These are phyloP conservation scores for Hemicordylus capensis DNA, from an alignment of 2,113 vertebrate genomes.

Conservation along the genomic window DNA sequence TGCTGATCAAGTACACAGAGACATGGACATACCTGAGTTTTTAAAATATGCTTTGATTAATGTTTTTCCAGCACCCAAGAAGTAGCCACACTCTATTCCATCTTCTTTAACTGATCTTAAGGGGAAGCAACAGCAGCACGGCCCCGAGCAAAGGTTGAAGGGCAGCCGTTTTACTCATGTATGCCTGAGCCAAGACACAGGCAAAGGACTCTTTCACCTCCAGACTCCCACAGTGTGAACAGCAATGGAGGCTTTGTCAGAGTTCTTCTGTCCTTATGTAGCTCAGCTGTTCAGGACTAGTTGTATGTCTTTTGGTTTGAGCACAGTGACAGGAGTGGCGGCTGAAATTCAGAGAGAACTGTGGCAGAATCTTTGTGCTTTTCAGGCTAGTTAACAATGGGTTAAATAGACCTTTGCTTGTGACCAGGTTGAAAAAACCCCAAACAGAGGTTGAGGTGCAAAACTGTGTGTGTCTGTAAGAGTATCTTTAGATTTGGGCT, in stretches of 20 bases:
- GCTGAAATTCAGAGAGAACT: neutral
- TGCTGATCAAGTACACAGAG: neutral
- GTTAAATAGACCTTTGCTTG: neutral
- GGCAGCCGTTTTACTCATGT: no score
- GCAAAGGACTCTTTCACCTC: no score
- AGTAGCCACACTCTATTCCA: slow-evolving; percentile 15
- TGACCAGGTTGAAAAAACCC: neutral
- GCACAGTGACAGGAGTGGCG: neutral
- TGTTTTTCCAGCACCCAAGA: slow-evolving; percentile 10
- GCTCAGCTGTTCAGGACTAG: neutral
- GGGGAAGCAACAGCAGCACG: no score
- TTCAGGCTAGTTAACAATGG: no score
- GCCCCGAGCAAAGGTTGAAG: no score
- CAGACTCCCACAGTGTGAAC: no score
- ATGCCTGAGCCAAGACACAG: no score
- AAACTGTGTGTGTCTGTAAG: neutral
- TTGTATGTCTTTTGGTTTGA: neutral
- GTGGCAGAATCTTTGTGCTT: neutral
- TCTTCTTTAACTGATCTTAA: slow-evolving; percentile 5
- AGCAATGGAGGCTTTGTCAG: neutral
- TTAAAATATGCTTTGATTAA: neutral
- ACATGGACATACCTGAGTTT: neutral
- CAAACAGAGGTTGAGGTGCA: no score
- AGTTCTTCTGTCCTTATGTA: neutral
- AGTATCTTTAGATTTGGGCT: neutral